Conservation (phyloP, 2,113 vertebrate genomes). For the Halichoerus grypus region DNA sequence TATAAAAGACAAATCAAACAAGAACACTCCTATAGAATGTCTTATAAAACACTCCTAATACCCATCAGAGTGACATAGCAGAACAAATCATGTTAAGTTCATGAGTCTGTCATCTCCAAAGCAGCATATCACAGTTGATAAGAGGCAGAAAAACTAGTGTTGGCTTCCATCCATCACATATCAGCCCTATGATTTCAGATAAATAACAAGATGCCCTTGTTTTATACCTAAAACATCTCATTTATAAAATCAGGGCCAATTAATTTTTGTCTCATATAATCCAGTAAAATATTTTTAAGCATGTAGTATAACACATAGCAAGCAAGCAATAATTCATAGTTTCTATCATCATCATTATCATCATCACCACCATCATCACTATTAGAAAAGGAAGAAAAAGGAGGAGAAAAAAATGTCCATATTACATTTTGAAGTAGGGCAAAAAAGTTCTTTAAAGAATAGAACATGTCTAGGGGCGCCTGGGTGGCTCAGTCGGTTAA, state of each 20-base stretch:
- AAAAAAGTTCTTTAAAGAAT: neutral
- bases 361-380: neutral
- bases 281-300: neutral
- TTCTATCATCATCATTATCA: neutral
- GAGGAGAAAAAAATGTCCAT: neutral
- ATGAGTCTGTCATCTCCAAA: neutral
- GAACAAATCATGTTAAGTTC: neutral
- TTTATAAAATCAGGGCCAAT: neutral
- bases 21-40: neutral
- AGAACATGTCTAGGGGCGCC: neutral
- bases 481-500: too few species aligned
- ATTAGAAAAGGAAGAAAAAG: neutral
- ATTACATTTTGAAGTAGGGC: neutral
- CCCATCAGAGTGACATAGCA: neutral
- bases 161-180: neutral
- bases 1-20: neutral
- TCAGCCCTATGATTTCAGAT: neutral
- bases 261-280: neutral
- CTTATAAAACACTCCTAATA: neutral
- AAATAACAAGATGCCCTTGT: neutral
- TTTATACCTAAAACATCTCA: neutral
- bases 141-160: neutral
- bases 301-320: neutral
- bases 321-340: neutral
- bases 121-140: neutral